These are phyloP conservation scores for Drosophila sordidula DNA, from an alignment of 2,888 invertebrate genomes.

Conservation along the genomic window DNA sequence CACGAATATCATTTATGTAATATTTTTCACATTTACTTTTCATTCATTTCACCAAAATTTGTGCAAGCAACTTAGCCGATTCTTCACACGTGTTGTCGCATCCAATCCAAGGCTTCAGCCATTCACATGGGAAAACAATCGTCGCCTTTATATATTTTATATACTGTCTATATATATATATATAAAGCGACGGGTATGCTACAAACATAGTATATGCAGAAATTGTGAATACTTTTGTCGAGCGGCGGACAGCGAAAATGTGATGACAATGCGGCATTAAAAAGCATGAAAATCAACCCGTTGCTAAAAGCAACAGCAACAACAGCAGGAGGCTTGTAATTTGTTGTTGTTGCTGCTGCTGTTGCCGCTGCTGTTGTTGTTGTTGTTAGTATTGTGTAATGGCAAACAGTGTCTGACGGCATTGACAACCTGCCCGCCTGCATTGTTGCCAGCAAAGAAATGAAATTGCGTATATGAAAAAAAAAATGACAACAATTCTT, in stretches of 20 bases:
- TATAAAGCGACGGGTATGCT: slow-evolving; percentile 6
- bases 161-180: slow-evolving; percentile 16
- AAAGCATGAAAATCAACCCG: slow-evolving; percentile 65
- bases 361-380: slow-evolving; percentile 20
- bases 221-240: slow-evolving; percentile 37
- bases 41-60: slow-evolving; percentile 16
- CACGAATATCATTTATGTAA: slow-evolving; percentile 2
- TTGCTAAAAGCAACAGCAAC: slow-evolving; percentile 26
- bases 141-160: slow-evolving; percentile 19
- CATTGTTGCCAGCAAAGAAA: slow-evolving; percentile 53
- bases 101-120: slow-evolving; percentile 36
- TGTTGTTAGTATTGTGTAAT: slow-evolving; percentile 67
- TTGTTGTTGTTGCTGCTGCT: slow-evolving; percentile 23
- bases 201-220: neutral
- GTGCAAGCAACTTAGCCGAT: slow-evolving; percentile 34
- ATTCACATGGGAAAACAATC: slow-evolving; percentile 37
- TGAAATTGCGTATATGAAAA: slow-evolving; percentile 62
- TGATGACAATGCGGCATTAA: slow-evolving; percentile 77
- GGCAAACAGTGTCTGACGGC: slow-evolving; percentile 54
- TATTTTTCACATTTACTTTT: slow-evolving; percentile 14
- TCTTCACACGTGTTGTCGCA: slow-evolving; percentile 53
- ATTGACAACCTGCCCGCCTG: slow-evolving; percentile 54
- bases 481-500: slow-evolving; percentile 66
- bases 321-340: slow-evolving; percentile 18
- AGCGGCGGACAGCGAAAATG: slow-evolving; percentile 50